Conservation (phyloP, 2,888 invertebrate species). For the Hemistola chrysoprasaria region DNA sequence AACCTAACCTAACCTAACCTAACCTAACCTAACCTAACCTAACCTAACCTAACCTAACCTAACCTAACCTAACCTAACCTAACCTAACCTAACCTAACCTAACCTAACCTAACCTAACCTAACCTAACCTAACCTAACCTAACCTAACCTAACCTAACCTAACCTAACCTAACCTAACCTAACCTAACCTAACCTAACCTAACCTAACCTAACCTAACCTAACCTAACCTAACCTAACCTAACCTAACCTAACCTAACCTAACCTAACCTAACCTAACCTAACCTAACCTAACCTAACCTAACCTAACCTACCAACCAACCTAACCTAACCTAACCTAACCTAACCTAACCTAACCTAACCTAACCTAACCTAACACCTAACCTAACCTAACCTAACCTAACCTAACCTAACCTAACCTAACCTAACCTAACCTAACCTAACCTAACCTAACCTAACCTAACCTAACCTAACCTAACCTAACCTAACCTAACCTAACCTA, state of each 20-base stretch:
- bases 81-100: slow-evolving; percentile 9
- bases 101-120: slow-evolving; percentile 9
- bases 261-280: slow-evolving; percentile 9
- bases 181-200: slow-evolving; percentile 9
- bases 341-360: slow-evolving; percentile 9
- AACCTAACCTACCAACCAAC: slow-evolving; percentile 4
- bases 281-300: slow-evolving; percentile 9
- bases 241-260: slow-evolving; percentile 9
- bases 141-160: slow-evolving; percentile 7
- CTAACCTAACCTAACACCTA: slow-evolving; percentile 8
- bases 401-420: slow-evolving; percentile 9
- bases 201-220: slow-evolving; percentile 10
- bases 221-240: slow-evolving; percentile 17
- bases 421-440: slow-evolving; percentile 9
- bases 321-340: slow-evolving; percentile 9
- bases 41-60: slow-evolving; percentile 15
- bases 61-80: slow-evolving; percentile 9
- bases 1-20: slow-evolving; percentile 10
- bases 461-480: slow-evolving; percentile 9
- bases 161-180: slow-evolving; percentile 10
- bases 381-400: slow-evolving; percentile 9
- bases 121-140: slow-evolving; percentile 6
- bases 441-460: slow-evolving; percentile 9
- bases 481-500: slow-evolving; percentile 9
- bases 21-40: slow-evolving; percentile 6